Conservation (phyloP, 2,797 vertebrate species). For the Hylomyscus alleni region DNA sequence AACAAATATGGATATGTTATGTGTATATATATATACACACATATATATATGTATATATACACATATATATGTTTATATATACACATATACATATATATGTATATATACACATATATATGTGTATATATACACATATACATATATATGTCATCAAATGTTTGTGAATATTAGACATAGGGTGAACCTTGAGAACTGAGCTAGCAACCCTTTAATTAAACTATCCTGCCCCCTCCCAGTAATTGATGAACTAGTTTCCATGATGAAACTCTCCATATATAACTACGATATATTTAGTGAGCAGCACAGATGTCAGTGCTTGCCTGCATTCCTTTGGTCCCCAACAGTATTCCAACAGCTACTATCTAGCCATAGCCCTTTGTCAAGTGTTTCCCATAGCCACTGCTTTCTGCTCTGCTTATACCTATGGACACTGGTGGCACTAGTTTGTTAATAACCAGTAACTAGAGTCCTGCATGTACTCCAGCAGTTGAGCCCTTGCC, state of each 20-base stretch:
- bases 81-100: no score
- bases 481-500: not conserved
- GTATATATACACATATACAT: no score
- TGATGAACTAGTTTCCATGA: not conserved
- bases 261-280: not conserved
- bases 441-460: not conserved
- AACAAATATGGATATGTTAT: no score
- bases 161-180: not conserved
- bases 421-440: not conserved
- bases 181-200: not conserved
- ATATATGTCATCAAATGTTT: not conserved
- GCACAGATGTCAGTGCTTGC: not conserved
- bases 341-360: not conserved
- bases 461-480: no score
- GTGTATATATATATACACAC: no score
- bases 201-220: not conserved
- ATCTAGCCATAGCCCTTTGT: not conserved
- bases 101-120: no score
- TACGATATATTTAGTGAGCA: not conserved
- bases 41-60: no score
- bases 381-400: not conserved
- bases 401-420: not conserved
- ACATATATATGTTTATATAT: no score
- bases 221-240: not conserved
- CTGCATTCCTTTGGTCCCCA: not conserved